Conservation (phyloP, 1,140 invertebrate genomes). For the Magallana angulata region DNA sequence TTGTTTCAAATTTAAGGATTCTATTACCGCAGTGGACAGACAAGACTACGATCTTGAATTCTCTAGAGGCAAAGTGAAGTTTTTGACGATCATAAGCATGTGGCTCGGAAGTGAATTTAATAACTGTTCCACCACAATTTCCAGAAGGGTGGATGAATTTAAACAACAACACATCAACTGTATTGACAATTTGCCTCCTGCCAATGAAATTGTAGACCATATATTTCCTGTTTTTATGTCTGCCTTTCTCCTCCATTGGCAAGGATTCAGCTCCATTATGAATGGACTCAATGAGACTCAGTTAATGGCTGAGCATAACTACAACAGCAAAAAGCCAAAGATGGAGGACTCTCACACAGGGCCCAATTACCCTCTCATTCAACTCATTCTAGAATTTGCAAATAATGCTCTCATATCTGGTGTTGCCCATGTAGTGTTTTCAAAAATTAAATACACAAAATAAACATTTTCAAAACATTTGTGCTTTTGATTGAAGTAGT, state of each 20-base stretch:
- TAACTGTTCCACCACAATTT: constrained; percentile 59
- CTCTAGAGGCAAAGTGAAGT: background rate
- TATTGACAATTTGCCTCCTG: constrained; percentile 69
- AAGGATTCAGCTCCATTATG: constrained; percentile 39
- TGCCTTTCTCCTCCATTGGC: constrained; percentile 64
- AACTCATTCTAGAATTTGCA: constrained; percentile 71
- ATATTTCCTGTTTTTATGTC: constrained; percentile 73
- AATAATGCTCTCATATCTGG: constrained; percentile 73
- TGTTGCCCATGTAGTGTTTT: constrained; percentile 73
- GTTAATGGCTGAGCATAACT: background rate
- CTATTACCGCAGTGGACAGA: background rate
- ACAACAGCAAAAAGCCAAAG: background rate
- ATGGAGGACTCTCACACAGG: background rate
- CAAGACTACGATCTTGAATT: background rate
- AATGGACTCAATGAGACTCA: background rate
- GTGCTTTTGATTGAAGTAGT: no score
- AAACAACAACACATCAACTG: constrained; percentile 65
- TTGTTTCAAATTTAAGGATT: background rate
- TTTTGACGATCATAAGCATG: constrained; percentile 59
- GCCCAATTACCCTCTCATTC: constrained; percentile 65
- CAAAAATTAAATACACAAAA: constrained; percentile 53
- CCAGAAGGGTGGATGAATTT: constrained; percentile 60
- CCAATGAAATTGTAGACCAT: constrained; percentile 59
- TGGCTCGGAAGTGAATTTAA: constrained; percentile 68
- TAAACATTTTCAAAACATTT: background rate